Conservation (phyloP, 2,113 vertebrate species). For the Caracal caracal region DNA sequence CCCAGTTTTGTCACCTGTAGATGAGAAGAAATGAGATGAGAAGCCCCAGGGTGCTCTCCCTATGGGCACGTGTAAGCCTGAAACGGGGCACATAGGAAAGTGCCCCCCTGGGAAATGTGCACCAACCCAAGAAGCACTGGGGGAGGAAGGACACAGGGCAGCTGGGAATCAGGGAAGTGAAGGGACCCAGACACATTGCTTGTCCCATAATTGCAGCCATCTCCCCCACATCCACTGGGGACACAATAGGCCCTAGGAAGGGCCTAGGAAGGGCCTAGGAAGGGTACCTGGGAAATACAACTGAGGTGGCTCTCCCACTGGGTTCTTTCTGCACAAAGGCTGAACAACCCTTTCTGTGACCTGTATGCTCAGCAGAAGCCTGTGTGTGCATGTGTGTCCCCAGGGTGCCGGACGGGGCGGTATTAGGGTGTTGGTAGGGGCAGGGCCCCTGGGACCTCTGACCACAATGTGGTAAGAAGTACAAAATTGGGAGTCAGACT, state of each 20-base stretch:
- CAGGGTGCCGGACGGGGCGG: background rate
- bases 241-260: background rate
- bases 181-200: background rate
- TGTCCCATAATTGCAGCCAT: rapidly evolving
- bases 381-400: no score
- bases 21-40: no score
- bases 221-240: background rate
- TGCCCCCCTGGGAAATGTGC: rapidly evolving
- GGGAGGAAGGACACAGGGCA: rapidly evolving
- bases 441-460: background rate
- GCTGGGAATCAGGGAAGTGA: rapidly evolving
- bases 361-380: background rate
- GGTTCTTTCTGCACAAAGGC: background rate
- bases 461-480: background rate
- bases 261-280: background rate
- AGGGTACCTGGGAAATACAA: background rate
- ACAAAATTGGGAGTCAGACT: background rate
- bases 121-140: background rate
- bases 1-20: background rate
- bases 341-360: background rate
- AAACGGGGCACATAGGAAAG: no score
- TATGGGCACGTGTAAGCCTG: rapidly evolving
- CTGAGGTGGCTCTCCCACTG: background rate
- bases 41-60: rapidly evolving
- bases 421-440: background rate